Evolutionary conservation across 2,113 vertebrate genomes (phyloP).

Genomic region (Shinisaurus crocodilurus): DNA sequence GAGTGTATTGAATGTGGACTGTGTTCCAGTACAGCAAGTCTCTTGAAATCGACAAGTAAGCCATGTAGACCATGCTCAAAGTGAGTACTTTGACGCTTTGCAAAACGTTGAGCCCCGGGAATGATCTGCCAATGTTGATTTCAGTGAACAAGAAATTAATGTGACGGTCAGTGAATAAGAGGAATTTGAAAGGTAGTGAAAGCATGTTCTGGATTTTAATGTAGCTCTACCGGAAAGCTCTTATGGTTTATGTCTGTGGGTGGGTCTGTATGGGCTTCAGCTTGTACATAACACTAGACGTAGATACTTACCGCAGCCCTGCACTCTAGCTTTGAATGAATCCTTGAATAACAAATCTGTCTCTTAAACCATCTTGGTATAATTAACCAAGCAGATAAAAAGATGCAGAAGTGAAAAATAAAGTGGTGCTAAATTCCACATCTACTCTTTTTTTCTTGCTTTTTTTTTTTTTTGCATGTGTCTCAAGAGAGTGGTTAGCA

Average conservation of each 20-base stretch:
- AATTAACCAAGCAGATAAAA: not conserved
- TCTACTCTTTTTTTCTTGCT: not conserved
- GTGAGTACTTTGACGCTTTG: slow-evolving; percentile 1
- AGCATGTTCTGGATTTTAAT: not conserved
- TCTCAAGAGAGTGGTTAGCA: not conserved
- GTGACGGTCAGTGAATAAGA: not conserved
- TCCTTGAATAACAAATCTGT: not conserved
- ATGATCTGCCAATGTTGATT: not conserved
- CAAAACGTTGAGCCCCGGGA: not conserved
- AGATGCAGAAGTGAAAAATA: not conserved
- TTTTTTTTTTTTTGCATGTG: not conserved
- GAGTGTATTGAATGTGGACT: slow-evolving; percentile 1
- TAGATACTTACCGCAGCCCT: not conserved
- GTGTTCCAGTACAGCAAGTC: slow-evolving; percentile 13
- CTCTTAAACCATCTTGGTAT: not conserved
- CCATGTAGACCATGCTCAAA: slow-evolving; percentile 8
- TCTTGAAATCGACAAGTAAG: slow-evolving; percentile 13
- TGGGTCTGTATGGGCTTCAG: not conserved
- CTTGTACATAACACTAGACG: not conserved
- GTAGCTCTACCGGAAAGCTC: not conserved
- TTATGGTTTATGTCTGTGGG: not conserved
- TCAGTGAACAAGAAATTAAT: not conserved
- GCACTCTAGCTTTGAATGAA: not conserved
- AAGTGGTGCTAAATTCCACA: not conserved
- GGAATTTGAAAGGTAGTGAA: not conserved